phyloP scores from a whole-genome alignment of 2,797 vertebrate genomes.

The Sciurus vulgaris region DNA sequence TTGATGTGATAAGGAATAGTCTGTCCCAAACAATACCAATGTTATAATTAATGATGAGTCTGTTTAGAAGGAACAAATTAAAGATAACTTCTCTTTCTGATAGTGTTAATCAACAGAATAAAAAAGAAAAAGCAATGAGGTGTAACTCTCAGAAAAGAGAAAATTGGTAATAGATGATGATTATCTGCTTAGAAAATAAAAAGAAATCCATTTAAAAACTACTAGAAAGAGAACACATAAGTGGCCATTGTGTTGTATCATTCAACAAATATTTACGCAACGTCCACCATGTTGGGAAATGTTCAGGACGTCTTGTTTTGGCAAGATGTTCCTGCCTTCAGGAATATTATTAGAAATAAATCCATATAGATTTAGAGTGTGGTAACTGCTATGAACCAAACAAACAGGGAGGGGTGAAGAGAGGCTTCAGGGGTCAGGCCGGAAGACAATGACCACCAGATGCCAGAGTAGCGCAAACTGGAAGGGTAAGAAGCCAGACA shows the following conservation, averaged over 20 bases:
- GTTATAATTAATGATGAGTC: neutral
- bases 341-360: neutral
- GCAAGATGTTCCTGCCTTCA: neutral
- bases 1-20: neutral
- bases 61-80: neutral
- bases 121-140: constrained; percentile 16
- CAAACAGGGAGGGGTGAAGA: neutral
- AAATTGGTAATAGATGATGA: constrained; percentile 2
- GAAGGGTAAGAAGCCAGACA: neutral
- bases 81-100: neutral
- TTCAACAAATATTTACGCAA: neutral
- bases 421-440: neutral
- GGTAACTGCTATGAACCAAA: neutral
- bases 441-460: neutral
- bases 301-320: neutral
- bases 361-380: neutral
- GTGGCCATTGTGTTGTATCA: neutral
- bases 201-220: constrained; percentile 46
- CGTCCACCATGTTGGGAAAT: neutral
- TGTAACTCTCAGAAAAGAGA: constrained; percentile 53
- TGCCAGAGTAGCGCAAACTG: neutral
- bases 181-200: constrained; percentile 19
- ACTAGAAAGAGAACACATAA: neutral
- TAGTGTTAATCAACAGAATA: neutral
- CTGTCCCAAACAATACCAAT: neutral